Conservation (phyloP, 1,140 invertebrate genomes). For the Zaprionus davidi region DNA sequence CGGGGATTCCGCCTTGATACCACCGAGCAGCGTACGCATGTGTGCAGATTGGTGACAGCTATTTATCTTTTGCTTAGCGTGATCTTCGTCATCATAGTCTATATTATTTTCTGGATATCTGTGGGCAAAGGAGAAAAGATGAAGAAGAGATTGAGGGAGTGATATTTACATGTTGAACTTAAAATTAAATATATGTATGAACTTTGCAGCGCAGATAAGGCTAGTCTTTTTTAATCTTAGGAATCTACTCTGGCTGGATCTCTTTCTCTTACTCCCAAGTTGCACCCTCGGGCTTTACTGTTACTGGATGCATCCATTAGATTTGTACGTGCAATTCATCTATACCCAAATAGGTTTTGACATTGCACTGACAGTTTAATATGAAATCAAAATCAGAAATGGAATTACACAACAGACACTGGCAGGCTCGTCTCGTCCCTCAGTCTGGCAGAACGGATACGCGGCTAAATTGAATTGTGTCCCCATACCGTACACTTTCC, state of each 20-base stretch:
- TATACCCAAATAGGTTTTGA: conserved; percentile 66
- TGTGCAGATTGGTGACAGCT: not conserved
- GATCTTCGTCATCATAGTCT: not conserved
- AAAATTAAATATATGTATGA: too few relatives aligned
- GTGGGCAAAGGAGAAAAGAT: too few relatives aligned
- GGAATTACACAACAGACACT: conserved; percentile 63
- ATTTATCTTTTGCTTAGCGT: not conserved
- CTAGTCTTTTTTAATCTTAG: too few relatives aligned
- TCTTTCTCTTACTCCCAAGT: too few relatives aligned
- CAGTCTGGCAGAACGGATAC: conserved; percentile 58
- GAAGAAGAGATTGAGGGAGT: not conserved
- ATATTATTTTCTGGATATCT: not conserved
- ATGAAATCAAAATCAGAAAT: conserved; percentile 76
- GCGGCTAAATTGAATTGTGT: conserved; percentile 78
- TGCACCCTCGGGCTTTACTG: not conserved
- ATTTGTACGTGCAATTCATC: conserved; percentile 24
- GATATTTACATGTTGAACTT: too few relatives aligned
- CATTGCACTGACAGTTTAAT: conserved; percentile 78
- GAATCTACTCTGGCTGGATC: too few relatives aligned
- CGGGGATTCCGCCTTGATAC: not conserved
- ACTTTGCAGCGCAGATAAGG: too few relatives aligned
- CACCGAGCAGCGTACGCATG: not conserved
- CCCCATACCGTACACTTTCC: conserved; percentile 9
- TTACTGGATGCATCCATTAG: conserved; percentile 16
- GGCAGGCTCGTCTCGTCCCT: conserved; percentile 11